Conservation (phyloP, 1,140 invertebrate genomes). For the Listronotus oregonensis region DNA sequence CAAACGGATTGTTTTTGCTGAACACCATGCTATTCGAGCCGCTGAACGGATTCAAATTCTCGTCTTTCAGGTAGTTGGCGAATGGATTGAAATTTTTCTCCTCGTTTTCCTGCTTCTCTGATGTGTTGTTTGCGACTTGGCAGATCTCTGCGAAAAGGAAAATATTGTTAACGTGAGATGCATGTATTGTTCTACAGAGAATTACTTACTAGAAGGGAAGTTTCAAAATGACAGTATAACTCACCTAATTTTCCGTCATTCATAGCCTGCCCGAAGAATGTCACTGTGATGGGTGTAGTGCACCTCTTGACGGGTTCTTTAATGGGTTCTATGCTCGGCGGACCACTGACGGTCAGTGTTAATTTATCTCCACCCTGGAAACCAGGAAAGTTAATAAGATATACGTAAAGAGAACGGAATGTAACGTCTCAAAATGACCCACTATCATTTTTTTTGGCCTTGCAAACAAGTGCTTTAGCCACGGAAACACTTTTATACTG, state of each 20-base stretch:
- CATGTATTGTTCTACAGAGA: too few relatives aligned
- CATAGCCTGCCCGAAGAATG: slow-evolving; percentile 60
- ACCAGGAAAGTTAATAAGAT: slow-evolving; percentile 1
- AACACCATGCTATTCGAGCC: slow-evolving; percentile 48
- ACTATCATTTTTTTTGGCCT: too few relatives aligned
- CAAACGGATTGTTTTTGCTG: slow-evolving; percentile 52
- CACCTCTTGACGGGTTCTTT: slow-evolving; percentile 49
- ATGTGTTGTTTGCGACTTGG: slow-evolving; percentile 34
- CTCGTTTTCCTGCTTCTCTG: slow-evolving; percentile 33
- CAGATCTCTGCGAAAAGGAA: slow-evolving; percentile 29
- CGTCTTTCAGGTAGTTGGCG: slow-evolving; percentile 59
- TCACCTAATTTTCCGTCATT: slow-evolving; percentile 59
- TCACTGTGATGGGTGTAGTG: slow-evolving; percentile 61
- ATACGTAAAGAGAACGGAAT: not conserved
- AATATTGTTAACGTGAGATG: not conserved
- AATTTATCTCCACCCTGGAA: slow-evolving; percentile 73
- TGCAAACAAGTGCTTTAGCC: too few relatives aligned
- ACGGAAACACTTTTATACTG: too few relatives aligned
- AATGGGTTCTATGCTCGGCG: slow-evolving; percentile 34
- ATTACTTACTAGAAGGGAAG: too few relatives aligned
- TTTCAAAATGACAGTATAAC: not conserved
- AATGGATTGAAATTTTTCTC: slow-evolving; percentile 50
- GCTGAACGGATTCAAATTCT: slow-evolving; percentile 61
- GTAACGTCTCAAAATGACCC: too few relatives aligned
- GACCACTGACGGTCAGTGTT: slow-evolving; percentile 66